phyloP scores from a whole-genome alignment of 2,797 vertebrate species.

The Sus cebifrons region DNA sequence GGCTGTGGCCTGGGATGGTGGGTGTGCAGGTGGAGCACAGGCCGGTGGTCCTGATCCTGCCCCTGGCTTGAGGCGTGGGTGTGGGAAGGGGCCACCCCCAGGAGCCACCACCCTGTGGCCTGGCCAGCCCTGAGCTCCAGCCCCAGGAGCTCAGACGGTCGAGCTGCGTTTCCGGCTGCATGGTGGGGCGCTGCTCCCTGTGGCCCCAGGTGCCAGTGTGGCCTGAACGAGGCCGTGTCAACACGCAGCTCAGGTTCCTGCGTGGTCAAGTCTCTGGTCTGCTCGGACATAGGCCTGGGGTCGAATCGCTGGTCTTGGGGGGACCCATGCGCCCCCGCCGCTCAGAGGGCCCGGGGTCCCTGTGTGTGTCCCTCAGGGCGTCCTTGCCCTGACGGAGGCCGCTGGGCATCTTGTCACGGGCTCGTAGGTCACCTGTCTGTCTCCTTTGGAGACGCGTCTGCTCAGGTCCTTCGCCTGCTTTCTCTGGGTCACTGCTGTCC shows the following conservation, averaged over 20 bases:
- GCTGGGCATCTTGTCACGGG: neutral
- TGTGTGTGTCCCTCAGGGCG: too few relatives aligned
- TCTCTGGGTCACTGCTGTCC: too few relatives aligned
- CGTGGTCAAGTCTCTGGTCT: accelerated
- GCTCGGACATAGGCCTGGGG: accelerated
- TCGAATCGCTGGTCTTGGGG: neutral
- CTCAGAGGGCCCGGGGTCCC: too few relatives aligned
- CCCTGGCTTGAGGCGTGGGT: accelerated
- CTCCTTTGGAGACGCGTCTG: neutral
- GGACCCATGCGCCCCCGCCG: accelerated
- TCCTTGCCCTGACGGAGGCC: neutral
- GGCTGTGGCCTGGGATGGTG: neutral
- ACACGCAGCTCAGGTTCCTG: accelerated
- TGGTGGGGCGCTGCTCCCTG: neutral
- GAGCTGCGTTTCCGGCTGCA: neutral
- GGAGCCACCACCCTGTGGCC: neutral
- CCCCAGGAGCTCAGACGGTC: accelerated
- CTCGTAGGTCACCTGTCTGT: neutral
- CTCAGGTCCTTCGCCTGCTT: neutral
- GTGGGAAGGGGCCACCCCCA: neutral
- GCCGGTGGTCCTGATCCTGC: neutral
- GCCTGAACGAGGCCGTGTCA: neutral
- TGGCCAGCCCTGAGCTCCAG: neutral
- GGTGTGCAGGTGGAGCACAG: accelerated
- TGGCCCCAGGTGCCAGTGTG: neutral